Base-by-base conservation (phyloP, 2,888 invertebrate species). In the Polyommatus icarus region DNA sequence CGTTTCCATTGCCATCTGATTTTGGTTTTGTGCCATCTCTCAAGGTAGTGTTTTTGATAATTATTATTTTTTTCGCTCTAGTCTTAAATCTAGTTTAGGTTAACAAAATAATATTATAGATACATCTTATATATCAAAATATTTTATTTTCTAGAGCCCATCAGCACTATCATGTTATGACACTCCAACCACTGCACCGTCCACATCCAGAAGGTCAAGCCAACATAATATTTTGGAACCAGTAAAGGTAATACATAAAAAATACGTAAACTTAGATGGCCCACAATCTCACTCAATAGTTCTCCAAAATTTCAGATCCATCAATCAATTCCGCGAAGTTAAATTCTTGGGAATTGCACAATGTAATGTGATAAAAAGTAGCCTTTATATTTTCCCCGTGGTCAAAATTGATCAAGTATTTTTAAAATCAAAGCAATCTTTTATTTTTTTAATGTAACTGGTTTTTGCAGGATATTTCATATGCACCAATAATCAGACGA, bases 11-110 rank as follows among this genome's bases (percentile, higher is more conserved):
- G 15, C 92, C 94, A 20, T 87, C 88, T 40, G 93, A 94, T 82
- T 94, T 94, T 81, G 90, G 93, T 80, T 94, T 94, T 83, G 89
- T 93, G n/a, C 93, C 94, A 2, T 85, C 88, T 36, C 83, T 92
- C 29, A 93, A 91, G 84, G 93, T 91, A 78, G 32, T 78, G 76
- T 50, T 7, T 75, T 73, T 29, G 4, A 67, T 32, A 29, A 7
- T 32, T 29, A 67, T 15, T 3, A 67, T 15, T 12, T 1, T 10
- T 10, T 15, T 61, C 3, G 4, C 24, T 7, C 0, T 61, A 24
- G 8, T 4, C 24, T 10, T 10, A 24, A 12, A 24, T 61, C 24
- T 61, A 12, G 24, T 10, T 12, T 24, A 61, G 2, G 12, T 20
- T 61, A 24, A 8, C 20, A 61, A 61, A 20, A 20, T 8, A 59